Percentiles rank a stretch among this genome's conserved stretches.
These are phyloP conservation scores for Lampris megalopsis DNA, from an alignment of 2,113 vertebrate species.

Conservation along the genomic window DNA sequence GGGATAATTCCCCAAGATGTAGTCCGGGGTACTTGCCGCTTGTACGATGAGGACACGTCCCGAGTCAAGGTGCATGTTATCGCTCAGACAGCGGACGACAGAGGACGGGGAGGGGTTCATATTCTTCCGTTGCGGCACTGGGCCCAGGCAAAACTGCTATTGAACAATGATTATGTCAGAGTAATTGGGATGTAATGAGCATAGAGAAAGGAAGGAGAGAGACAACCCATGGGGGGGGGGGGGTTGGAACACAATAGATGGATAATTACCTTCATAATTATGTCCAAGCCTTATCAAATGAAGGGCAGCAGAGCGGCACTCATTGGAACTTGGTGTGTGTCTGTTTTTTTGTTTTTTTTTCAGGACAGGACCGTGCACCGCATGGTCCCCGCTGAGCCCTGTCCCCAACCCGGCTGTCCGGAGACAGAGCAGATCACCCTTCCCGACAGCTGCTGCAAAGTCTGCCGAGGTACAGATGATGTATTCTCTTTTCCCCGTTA, in stretches of 20 bases:
- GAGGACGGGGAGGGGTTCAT: slow-evolving; percentile 5
- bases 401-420: slow-evolving; percentile 87
- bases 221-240: neutral
- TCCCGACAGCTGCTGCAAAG: slow-evolving; percentile 93
- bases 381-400: slow-evolving; percentile 80
- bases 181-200: slow-evolving; percentile 62
- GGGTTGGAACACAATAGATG: slow-evolving; percentile 53
- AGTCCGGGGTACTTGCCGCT: slow-evolving; percentile 44
- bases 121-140: slow-evolving; percentile 5
- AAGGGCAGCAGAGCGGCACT: slow-evolving; percentile 30
- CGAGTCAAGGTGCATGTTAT: slow-evolving; percentile 51
- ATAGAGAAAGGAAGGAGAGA: slow-evolving; percentile 29
- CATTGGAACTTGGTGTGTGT: slow-evolving; percentile 33
- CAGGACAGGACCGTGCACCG: slow-evolving; percentile 92
- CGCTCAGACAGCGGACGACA: slow-evolving; percentile 16
- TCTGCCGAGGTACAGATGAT: slow-evolving; percentile 92
- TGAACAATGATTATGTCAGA: slow-evolving; percentile 46
- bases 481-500: neutral
- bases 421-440: slow-evolving; percentile 91
- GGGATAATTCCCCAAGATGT: slow-evolving; percentile 61
- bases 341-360: slow-evolving; percentile 4
- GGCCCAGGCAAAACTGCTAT: slow-evolving; percentile 19
- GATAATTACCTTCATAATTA: slow-evolving; percentile 71
- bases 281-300: slow-evolving; percentile 46
- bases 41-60: slow-evolving; percentile 54